Evolutionary conservation across 2,888 invertebrate species (phyloP), one percentile per base, ranked within the genome.

Genomic region (Galerucella pusilla): DNA sequence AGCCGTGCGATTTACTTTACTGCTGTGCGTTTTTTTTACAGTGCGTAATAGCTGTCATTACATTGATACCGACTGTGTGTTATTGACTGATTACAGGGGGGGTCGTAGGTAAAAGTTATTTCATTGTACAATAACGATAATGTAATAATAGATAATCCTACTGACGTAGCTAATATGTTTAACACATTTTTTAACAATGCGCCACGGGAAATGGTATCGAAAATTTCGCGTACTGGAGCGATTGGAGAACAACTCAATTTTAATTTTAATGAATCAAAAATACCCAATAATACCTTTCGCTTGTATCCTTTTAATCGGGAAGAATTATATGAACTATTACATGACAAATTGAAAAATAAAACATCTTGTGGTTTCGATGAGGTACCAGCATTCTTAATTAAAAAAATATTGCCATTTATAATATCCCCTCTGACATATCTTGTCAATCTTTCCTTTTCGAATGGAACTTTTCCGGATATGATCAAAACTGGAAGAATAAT

Each of bases 401-500:
- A 64, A 42, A 64, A 10, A 64, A 16, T 28, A 28, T 42, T 64
- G n/a, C 14, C 64, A 42, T 28, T 64, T n/a, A 64, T 64, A 64
- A 64, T 64, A 28, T 64, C 64, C 35, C 64, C 64, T 4, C 10
- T 64, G 35, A 64, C 35, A n/a, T n/a, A 64, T 64, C 25, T 64
- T 64, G 64, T 64, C 28, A 64, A 64, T 64, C 28, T 64, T 14
- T 64, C 42, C 11, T 64, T 64, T 64, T 14, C 35, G 28, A 64
- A 64, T 64, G 64, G 35, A 10, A 16, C 35, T n/a, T 64, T 64
- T 64, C 35, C 35, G 35, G 35, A 2, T n/a, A n/a, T n/a, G n/a
- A n/a, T n/a, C n/a, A n/a, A n/a, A n/a, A n/a, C n/a, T n/a, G n/a
- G n/a, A n/a, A n/a, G n/a, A n/a, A n/a, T n/a, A n/a, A n/a, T n/a